Conservation (phyloP, 2,797 vertebrate species). For the Acrossocheilus fasciatus region DNA sequence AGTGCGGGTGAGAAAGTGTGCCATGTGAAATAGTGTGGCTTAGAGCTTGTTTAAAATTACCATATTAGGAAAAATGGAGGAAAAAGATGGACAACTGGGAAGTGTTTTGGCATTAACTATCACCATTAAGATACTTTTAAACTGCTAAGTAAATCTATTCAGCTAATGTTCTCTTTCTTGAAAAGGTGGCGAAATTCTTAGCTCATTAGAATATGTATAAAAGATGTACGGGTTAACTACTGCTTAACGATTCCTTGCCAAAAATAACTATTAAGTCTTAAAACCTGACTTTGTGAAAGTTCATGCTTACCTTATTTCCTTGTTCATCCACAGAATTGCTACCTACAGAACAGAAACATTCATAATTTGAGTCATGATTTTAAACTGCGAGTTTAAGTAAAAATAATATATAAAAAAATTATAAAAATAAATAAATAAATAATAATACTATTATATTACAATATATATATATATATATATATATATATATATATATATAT, state of each 20-base stretch:
- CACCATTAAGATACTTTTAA: conserved; percentile 6
- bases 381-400: background rate
- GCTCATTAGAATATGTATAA: background rate
- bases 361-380: background rate
- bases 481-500: too few relatives aligned
- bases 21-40: background rate
- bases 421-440: too few relatives aligned
- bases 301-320: conserved; percentile 81
- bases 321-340: conserved; percentile 88
- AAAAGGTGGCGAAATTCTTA: background rate
- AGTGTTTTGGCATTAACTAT: background rate
- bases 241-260: background rate
- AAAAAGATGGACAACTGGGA: background rate
- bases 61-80: background rate
- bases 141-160: background rate
- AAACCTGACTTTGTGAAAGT: conserved; percentile 26
- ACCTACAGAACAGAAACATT: conserved; percentile 72
- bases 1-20: conserved; percentile 49
- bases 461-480: too few relatives aligned
- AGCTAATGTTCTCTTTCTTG: background rate
- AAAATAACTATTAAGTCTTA: background rate
- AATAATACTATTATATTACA: too few relatives aligned
- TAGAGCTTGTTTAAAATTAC: background rate
- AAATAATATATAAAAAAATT: background rate
- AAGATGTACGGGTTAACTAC: background rate